Percentiles rank a stretch among this genome's conserved stretches.
Conservation (phyloP, 2,888 invertebrate species). For the Alentia gelatinosa region DNA sequence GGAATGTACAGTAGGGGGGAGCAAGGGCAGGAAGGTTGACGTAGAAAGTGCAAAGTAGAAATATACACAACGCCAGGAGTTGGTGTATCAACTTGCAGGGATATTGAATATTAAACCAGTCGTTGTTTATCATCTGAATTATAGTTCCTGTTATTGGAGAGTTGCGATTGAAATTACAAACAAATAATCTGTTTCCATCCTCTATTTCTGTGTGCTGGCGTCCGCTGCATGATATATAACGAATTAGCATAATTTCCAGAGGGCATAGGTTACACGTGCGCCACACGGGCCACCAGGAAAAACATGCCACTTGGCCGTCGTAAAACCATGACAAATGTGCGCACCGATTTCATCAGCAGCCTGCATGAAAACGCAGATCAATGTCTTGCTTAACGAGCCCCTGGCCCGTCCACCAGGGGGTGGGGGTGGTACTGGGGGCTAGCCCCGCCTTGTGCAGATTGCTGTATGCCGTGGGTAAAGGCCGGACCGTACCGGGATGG, state of each 20-base stretch:
- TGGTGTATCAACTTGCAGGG: too few species aligned
- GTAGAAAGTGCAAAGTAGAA: not conserved
- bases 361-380: slow-evolving; percentile 42
- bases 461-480: not conserved
- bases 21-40: not conserved
- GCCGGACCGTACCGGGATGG: not conserved
- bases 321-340: slow-evolving; percentile 44
- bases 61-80: too few species aligned
- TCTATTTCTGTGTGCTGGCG: not conserved
- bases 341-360: slow-evolving; percentile 7
- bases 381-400: slow-evolving; percentile 47
- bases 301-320: slow-evolving; percentile 34
- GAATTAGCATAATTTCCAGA: not conserved
- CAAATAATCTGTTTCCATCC: not conserved
- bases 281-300: slow-evolving; percentile 36
- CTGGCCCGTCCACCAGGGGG: not conserved
- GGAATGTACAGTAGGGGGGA: not conserved
- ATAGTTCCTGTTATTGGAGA: too few species aligned
- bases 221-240: not conserved
- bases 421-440: not conserved
- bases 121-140: too few species aligned
- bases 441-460: not conserved
- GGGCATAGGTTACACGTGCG: slow-evolving; percentile 52
- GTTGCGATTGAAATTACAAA: not conserved
- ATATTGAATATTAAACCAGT: too few species aligned